Evolutionary conservation across 1,140 invertebrate genomes (phyloP), one percentile per base, ranked within the genome.

Genomic region (Drosophila oshimai): DNA sequence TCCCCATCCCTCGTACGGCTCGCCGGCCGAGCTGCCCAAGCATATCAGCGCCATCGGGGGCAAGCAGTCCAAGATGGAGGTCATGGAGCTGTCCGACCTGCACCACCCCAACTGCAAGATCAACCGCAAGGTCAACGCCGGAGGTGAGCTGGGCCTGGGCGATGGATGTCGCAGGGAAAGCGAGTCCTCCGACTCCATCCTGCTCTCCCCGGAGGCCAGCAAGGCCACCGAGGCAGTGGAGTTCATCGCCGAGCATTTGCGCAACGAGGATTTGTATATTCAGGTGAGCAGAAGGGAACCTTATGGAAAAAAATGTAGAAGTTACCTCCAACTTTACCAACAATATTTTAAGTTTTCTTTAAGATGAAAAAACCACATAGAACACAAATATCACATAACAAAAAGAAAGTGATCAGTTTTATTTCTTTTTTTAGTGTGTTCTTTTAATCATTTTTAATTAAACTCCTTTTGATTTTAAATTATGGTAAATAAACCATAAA

Each of bases 211-310:
- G 0, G 98, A 99, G 91, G 97, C 98, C 0, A 96, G 95, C 69
- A 97, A 98, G 92, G 98, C 98, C 12, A 98, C 98, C 6, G 98
- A 99, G 91, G 98, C 98, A 2, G 98, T 99, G 0, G 97, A 98
- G 90, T 99, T 99, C 91, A 99, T 99, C 67, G 98, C 98, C 17
- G 98, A 99, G 91, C 98, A 99, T 93, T 93, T 99, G 57, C 95
- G 98, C 74, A 98, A 98, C 90, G 98, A 98, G 92, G 97, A 99
- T 93, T 95, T 98, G 83, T 98, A 99, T 84, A 98, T 99, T 91
- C 98, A 99, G 94, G 98, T 98, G 12, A 28, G 74, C 5, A 31
- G 0, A 2, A 29, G 13, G 1, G 3, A n/a, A 13, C 4, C 17
- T n/a, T 10, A 1, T 3, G 4, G 4, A 9, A 10, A 6, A 22